Evolutionary conservation across 2,797 vertebrate species (phyloP).

Genomic region (Catostomus latipinnis): DNA sequence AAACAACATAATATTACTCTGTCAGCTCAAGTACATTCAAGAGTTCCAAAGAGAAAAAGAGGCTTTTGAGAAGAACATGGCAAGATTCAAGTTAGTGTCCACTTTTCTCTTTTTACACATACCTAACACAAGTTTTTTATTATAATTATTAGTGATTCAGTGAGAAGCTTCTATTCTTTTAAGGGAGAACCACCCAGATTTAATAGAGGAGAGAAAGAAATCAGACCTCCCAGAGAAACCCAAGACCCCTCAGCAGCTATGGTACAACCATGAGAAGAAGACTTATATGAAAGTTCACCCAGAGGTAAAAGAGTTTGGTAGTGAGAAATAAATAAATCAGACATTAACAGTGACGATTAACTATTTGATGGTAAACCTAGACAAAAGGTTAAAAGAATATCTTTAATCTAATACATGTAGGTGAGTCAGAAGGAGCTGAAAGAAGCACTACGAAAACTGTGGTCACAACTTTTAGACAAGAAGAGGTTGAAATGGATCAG

Average conservation of each 20-base stretch:
- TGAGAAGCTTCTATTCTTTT: background rate
- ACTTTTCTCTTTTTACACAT: background rate
- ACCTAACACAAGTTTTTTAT: background rate
- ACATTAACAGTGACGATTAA: too few species aligned
- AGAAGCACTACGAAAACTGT: slow-evolving; percentile 81
- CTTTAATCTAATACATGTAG: slow-evolving; percentile 59
- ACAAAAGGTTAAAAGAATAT: too few species aligned
- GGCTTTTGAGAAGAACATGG: slow-evolving; percentile 81
- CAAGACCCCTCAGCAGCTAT: slow-evolving; percentile 84
- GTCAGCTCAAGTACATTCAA: slow-evolving; percentile 80
- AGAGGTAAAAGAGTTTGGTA: slow-evolving; percentile 65
- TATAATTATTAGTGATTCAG: background rate
- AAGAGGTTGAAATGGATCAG: slow-evolving; percentile 85
- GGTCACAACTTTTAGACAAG: slow-evolving; percentile 84
- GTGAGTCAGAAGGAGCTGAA: slow-evolving; percentile 84
- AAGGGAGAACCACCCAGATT: slow-evolving; percentile 81
- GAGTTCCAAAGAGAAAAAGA: slow-evolving; percentile 82
- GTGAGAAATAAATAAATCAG: too few species aligned
- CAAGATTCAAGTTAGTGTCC: slow-evolving; percentile 76
- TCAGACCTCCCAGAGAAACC: slow-evolving; percentile 83
- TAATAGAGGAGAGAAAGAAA: slow-evolving; percentile 82
- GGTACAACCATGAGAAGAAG: slow-evolving; percentile 87
- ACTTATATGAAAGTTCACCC: slow-evolving; percentile 82
- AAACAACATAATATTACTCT: slow-evolving; percentile 14
- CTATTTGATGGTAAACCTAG: too few species aligned